These are phyloP conservation scores for Isichthys henryi DNA, from an alignment of 2,113 vertebrate species.

Conservation along the genomic window DNA sequence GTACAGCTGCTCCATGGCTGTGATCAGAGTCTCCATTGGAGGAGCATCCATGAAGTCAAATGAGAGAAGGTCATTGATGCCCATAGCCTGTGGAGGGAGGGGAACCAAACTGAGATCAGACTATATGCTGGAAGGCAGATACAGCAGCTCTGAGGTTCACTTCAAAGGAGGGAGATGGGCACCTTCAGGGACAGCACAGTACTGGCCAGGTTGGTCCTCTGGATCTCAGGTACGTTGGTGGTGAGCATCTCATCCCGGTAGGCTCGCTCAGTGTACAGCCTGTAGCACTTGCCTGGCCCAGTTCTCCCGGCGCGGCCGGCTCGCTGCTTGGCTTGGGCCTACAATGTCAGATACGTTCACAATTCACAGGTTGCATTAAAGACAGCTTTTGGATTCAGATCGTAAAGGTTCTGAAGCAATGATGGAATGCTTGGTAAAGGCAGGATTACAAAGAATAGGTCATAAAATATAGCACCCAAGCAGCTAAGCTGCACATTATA, in stretches of 20 bases:
- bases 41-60: conserved; percentile 99
- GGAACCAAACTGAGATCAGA: background rate
- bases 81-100: conserved; percentile 77
- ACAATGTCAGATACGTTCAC: background rate
- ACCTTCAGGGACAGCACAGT: conserved; percentile 97
- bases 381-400: background rate
- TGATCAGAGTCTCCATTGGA: conserved; percentile 97
- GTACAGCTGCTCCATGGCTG: conserved; percentile 97
- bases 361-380: background rate
- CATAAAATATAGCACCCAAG: background rate
- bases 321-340: conserved; percentile 96
- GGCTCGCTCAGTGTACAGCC: conserved; percentile 92
- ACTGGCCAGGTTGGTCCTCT: conserved; percentile 93
- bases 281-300: conserved; percentile 87
- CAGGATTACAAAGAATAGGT: background rate
- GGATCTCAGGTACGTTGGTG: conserved; percentile 95
- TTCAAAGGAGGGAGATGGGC: background rate
- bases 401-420: background rate
- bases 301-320: conserved; percentile 90
- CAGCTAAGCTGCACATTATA: background rate
- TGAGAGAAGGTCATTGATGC: conserved; percentile 94
- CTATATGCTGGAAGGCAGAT: background rate
- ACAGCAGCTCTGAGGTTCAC: background rate
- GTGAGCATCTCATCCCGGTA: conserved; percentile 97
- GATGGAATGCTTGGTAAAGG: background rate